phyloP scores from a whole-genome alignment of 35 echinoderm and acorn worm species.

The Ophiothrix spiculata region DNA sequence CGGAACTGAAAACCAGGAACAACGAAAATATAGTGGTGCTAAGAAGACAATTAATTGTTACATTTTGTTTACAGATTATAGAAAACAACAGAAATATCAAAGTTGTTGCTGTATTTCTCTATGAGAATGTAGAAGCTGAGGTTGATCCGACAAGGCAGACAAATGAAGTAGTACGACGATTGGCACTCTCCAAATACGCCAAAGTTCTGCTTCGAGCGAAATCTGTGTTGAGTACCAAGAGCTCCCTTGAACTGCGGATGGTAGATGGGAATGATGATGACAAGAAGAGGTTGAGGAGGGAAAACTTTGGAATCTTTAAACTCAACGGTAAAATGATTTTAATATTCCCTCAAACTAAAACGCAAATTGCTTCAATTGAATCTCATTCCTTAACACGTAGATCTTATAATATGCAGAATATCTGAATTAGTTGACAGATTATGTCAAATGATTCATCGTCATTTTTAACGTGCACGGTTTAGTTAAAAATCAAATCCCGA shows the following conservation, averaged over 20 bases:
- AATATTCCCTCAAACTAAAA: no score
- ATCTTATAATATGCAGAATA: no score
- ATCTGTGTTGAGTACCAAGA: slow-evolving; percentile 29
- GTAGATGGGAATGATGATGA: slow-evolving; percentile 19
- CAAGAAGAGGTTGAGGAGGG: not conserved
- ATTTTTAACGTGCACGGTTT: no score
- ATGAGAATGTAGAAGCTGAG: slow-evolving; percentile 18
- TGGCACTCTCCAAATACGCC: slow-evolving; percentile 30
- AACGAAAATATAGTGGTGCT: no score
- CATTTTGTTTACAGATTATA: slow-evolving; percentile 25
- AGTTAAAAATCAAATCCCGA: no score
- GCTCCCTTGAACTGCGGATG: slow-evolving; percentile 24
- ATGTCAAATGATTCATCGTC: no score
- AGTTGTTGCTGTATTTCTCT: slow-evolving; percentile 30
- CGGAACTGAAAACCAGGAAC: no score
- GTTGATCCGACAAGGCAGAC: not conserved
- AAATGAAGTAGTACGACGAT: not conserved
- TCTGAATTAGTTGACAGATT: no score
- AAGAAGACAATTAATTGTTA: no score
- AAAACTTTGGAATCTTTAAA: slow-evolving; percentile 28
- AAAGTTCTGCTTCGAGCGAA: not conserved
- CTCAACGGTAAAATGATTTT: slow-evolving; percentile 42
- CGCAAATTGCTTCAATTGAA: no score
- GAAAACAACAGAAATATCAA: not conserved
- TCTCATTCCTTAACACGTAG: no score